Percentiles rank a stretch among this genome's conserved stretches.
These are phyloP conservation scores for Myrmecophaga tridactyla DNA, from an alignment of 2,113 vertebrate species.

Conservation along the genomic window DNA sequence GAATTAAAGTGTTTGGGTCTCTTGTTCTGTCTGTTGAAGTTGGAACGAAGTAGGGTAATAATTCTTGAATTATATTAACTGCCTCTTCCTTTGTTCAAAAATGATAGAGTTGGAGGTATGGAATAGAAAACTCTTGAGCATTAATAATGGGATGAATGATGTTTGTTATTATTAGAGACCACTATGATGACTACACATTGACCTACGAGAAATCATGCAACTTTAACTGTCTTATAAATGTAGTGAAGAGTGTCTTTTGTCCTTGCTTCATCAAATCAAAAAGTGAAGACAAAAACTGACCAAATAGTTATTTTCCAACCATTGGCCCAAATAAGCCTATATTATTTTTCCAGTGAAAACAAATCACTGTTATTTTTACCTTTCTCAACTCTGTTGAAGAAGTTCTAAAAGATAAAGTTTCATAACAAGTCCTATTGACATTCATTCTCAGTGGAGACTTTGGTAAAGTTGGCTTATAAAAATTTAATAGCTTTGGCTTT, in stretches of 20 bases:
- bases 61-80: not conserved
- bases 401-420: conserved; percentile 33
- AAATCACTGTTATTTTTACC: conserved; percentile 61
- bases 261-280: conserved; percentile 26
- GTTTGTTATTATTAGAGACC: conserved; percentile 10
- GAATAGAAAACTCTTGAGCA: not conserved
- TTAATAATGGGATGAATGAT: not conserved
- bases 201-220: not conserved
- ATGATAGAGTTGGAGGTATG: not conserved
- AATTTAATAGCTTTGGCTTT: conserved; percentile 39
- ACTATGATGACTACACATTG: not conserved
- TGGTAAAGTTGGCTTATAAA: conserved; percentile 32
- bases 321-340: not conserved
- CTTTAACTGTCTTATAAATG: not conserved
- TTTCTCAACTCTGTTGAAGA: conserved; percentile 30
- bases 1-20: not conserved
- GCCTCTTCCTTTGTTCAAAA: not conserved
- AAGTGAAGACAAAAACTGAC: conserved; percentile 5
- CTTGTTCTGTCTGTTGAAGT: not conserved
- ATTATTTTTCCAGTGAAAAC: conserved; percentile 50
- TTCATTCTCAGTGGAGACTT: not conserved
- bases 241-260: not conserved
- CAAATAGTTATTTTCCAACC: conserved; percentile 19
- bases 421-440: conserved; percentile 30
- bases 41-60: not conserved